A percentile compares a stretch with the other conserved stretches of the same genome.
These are phyloP conservation scores for Atta texana DNA, from an alignment of 1,140 invertebrate genomes.

Conservation along the genomic window DNA sequence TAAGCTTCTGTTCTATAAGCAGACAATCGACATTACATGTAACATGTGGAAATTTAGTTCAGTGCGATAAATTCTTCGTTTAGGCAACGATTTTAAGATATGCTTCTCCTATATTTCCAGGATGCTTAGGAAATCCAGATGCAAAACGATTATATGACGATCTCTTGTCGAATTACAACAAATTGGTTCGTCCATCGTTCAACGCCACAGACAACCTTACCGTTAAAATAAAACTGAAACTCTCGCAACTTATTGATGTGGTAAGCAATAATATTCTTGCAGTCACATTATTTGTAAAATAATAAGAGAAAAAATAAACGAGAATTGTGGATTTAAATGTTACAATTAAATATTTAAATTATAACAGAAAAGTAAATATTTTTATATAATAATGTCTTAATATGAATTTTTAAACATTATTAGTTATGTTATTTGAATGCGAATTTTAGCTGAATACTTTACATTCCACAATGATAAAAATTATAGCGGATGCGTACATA, in stretches of 20 bases:
- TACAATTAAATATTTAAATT: not conserved
- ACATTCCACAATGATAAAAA: not conserved
- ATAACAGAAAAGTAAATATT: not conserved
- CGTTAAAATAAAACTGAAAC: constrained; percentile 97
- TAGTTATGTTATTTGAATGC: not conserved
- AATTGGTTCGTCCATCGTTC: constrained; percentile 96
- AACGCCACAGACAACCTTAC: constrained; percentile 97
- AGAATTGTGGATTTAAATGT: not conserved
- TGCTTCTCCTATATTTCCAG: constrained; percentile 83
- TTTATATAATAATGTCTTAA: not conserved
- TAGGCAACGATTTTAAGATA: not conserved
- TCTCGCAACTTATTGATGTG: constrained; percentile 97
- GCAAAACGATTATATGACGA: constrained; percentile 97
- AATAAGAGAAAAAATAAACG: not conserved
- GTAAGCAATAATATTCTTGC: constrained; percentile 88
- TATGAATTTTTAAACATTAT: not conserved
- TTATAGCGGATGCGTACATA: not conserved
- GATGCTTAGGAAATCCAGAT: constrained; percentile 94
- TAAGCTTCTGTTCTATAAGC: not conserved
- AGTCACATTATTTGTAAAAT: not conserved
- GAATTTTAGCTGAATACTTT: not conserved
- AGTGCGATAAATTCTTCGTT: not conserved
- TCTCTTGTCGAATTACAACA: constrained; percentile 97
- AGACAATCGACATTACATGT: constrained; percentile 9
- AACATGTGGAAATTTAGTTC: not conserved